Conservation (phyloP, 1,140 invertebrate species). For the Philotrypesis tridentata region DNA sequence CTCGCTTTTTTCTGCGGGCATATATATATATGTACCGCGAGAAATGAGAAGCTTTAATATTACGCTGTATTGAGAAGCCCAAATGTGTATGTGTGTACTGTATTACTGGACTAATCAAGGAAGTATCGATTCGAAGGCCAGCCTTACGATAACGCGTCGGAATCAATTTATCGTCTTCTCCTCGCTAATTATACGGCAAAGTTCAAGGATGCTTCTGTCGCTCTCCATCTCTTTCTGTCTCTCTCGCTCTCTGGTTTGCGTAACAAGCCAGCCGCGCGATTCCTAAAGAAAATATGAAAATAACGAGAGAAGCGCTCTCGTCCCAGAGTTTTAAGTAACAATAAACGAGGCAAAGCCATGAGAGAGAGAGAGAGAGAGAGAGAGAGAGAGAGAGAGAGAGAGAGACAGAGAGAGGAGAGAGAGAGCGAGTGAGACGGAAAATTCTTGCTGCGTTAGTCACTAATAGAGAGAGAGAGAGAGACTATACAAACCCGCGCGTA, state of each 20-base stretch:
- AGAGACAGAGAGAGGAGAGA: too few species aligned
- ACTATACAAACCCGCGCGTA: background rate
- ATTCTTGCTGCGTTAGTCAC: conserved; percentile 33
- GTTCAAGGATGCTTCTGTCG: background rate
- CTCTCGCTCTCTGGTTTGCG: background rate
- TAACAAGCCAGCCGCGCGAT: background rate
- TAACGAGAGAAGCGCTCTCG: background rate
- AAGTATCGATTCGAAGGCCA: background rate
- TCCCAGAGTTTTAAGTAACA: conserved; percentile 1
- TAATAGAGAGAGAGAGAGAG: background rate
- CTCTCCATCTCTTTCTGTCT: too few species aligned
- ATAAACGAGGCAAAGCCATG: background rate
- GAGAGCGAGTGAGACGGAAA: too few species aligned
- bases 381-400: too few species aligned
- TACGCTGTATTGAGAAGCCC: too few species aligned
- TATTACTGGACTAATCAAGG: background rate
- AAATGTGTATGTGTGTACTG: too few species aligned
- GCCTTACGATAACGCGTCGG: background rate
- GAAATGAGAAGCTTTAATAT: too few species aligned
- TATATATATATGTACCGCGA: too few species aligned
- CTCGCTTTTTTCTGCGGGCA: too few species aligned
- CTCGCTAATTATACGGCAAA: background rate
- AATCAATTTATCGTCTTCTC: background rate
- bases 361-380: background rate
- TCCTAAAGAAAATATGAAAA: background rate